phyloP scores from a whole-genome alignment of 2,113 vertebrate species.

The Eubucco bourcierii region DNA sequence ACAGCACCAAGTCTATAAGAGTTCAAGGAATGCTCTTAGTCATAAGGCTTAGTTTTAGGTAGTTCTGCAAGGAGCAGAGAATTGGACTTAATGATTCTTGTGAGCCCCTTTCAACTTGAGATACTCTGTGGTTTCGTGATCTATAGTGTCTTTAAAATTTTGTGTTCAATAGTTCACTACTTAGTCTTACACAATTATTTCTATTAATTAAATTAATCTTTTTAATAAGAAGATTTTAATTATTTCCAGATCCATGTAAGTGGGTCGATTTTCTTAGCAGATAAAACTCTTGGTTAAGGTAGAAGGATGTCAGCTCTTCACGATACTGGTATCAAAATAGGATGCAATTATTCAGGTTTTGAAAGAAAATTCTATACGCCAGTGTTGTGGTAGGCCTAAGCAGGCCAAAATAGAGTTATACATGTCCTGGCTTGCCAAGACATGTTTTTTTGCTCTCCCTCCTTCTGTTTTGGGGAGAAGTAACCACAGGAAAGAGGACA shows the following conservation, averaged over 20 bases:
- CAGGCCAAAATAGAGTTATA: too few relatives aligned
- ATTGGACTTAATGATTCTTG: not conserved
- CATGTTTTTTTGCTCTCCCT: too few relatives aligned
- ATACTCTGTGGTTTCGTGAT: not conserved
- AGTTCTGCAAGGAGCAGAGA: not conserved
- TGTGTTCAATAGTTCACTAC: not conserved
- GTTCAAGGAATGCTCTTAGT: not conserved
- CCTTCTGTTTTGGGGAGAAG: too few relatives aligned
- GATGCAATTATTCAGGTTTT: not conserved
- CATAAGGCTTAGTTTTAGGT: not conserved
- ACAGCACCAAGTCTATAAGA: not conserved
- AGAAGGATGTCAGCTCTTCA: not conserved
- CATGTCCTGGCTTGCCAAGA: too few relatives aligned
- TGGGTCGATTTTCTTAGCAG: not conserved
- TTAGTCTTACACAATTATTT: not conserved
- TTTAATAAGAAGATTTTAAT: constrained; percentile 1
- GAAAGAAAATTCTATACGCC: not conserved
- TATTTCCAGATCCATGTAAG: not conserved
- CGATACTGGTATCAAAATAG: not conserved
- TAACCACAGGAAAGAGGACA: too few relatives aligned
- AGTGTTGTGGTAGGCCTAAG: too few relatives aligned
- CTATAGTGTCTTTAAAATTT: constrained; percentile 10
- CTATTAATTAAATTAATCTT: not conserved
- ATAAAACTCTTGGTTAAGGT: not conserved
- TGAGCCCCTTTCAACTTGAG: not conserved